Base-by-base conservation (phyloP, 2,113 vertebrate species). In the Heliornis fulica region DNA sequence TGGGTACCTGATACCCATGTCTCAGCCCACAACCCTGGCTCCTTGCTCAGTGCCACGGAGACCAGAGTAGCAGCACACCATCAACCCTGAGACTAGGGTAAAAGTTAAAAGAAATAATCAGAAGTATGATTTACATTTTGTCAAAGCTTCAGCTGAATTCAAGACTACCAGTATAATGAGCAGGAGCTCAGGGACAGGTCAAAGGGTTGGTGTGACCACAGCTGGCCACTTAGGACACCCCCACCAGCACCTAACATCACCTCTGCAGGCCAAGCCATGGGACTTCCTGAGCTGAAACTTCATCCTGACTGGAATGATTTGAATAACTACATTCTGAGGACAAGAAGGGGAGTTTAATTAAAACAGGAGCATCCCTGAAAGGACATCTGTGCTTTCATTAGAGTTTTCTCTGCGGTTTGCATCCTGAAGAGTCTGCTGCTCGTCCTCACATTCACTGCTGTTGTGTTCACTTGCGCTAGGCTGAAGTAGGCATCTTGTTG, bases 111-210 rank as follows among this genome's bases (percentile, higher is more conserved):
- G 7, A 82, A 92, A 48, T 34, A 91, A 66, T 65, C 87, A 89
- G 77, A 97, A 87, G 51, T 56, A 87, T 18, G 79, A 65, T 91
- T 93, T 43, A 26, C 79, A 75, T 94, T 95, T 95, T 96, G 80
- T 90, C 50, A 94, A 94, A 95, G 43, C 71, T 97, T 88, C 34
- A 28, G 10, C 19, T 93, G 29, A 90, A 80, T 69, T 36, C n/a
- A 83, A 65, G 9, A 2, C 7, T 76, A 78, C 60, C 0, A 0
- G 11, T 69, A 16, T 7, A 43, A 76, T 15, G 7, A 36, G 9
- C 17, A 63, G 11, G 11, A 64, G 17, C 12, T 72, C 31, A 29
- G 8, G 13, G 12, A 7, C 16, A 36, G 10, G 19, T 26, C 7
- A n/a, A 0, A 0, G 13, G 23, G 32, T 38, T 14, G 10, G 14